A percentile compares a stretch with the other conserved stretches of the same genome.
These are phyloP conservation scores for Allophyes oxyacanthae DNA, from an alignment of 2,888 invertebrate genomes.

Conservation along the genomic window DNA sequence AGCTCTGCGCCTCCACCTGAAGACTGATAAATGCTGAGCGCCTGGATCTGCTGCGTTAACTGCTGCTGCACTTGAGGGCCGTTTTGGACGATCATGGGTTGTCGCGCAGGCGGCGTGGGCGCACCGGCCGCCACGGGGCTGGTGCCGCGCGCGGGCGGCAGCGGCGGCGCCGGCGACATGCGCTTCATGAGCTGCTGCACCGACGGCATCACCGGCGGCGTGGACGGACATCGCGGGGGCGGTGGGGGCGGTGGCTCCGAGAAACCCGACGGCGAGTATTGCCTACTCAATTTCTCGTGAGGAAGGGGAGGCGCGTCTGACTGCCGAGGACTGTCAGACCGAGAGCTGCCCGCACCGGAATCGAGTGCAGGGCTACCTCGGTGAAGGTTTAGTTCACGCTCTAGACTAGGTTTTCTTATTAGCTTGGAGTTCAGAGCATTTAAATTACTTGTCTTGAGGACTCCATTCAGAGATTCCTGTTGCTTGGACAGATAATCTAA, in stretches of 20 bases:
- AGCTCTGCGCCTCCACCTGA: slow-evolving; percentile 90
- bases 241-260: slow-evolving; percentile 93
- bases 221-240: slow-evolving; percentile 92
- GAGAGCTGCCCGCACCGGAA: slow-evolving; percentile 96
- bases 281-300: slow-evolving; percentile 91
- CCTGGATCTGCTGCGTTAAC: slow-evolving; percentile 96
- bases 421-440: slow-evolving; percentile 92
- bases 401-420: slow-evolving; percentile 96
- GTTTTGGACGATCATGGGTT: slow-evolving; percentile 95
- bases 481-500: slow-evolving; percentile 92
- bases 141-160: slow-evolving; percentile 91
- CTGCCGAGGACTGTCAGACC: slow-evolving; percentile 96
- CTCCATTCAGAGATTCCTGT: slow-evolving; percentile 88
- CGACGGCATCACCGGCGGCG: slow-evolving; percentile 91
- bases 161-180: slow-evolving; percentile 91
- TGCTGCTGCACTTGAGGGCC: slow-evolving; percentile 95
- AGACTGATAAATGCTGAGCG: slow-evolving; percentile 93
- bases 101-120: slow-evolving; percentile 88
- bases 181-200: slow-evolving; percentile 89
- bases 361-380: slow-evolving; percentile 96
- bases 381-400: slow-evolving; percentile 93
- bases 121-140: slow-evolving; percentile 92
- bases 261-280: slow-evolving; percentile 92
- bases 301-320: slow-evolving; percentile 90
- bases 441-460: slow-evolving; percentile 87